Percentiles rank a stretch among this genome's conserved stretches.
Conservation (phyloP, 2,888 invertebrate genomes). For the Lasius fuliginosus region DNA sequence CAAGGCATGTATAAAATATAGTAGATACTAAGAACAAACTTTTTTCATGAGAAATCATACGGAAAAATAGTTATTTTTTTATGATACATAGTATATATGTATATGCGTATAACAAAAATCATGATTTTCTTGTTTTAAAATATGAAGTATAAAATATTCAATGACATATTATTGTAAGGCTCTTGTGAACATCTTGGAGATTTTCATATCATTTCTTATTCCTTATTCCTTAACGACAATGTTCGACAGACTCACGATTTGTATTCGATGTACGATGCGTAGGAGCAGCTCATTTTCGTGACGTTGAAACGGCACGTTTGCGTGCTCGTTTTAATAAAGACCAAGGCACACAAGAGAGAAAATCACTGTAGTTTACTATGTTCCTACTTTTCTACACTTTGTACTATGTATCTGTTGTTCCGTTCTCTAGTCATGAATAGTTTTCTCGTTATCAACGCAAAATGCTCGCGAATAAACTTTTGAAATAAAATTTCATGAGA, state of each 20-base stretch:
- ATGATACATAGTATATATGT: neutral
- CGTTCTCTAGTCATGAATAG: conserved; percentile 51
- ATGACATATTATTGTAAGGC: neutral
- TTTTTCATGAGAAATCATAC: neutral
- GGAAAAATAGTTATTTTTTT: neutral
- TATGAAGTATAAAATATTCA: conserved; percentile 6
- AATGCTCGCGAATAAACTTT: conserved; percentile 44
- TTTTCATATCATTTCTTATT: neutral
- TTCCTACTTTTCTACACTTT: conserved; percentile 53
- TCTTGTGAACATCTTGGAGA: neutral
- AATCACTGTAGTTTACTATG: conserved; percentile 68
- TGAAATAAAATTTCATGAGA: conserved; percentile 52
- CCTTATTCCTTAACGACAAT: neutral
- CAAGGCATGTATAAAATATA: neutral
- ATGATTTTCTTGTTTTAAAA: neutral
- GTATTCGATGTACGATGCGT: conserved; percentile 1
- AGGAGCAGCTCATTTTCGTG: conserved; percentile 61
- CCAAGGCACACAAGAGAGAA: conserved; percentile 47
- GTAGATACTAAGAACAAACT: conserved; percentile 1
- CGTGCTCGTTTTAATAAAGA: conserved; percentile 70
- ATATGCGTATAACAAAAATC: neutral
- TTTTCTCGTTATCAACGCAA: conserved; percentile 68
- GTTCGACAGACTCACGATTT: conserved; percentile 2
- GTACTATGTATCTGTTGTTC: conserved; percentile 57
- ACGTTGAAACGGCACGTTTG: conserved; percentile 60